Conservation (phyloP, 2,113 vertebrate genomes). For the Hyaena hyaena region DNA sequence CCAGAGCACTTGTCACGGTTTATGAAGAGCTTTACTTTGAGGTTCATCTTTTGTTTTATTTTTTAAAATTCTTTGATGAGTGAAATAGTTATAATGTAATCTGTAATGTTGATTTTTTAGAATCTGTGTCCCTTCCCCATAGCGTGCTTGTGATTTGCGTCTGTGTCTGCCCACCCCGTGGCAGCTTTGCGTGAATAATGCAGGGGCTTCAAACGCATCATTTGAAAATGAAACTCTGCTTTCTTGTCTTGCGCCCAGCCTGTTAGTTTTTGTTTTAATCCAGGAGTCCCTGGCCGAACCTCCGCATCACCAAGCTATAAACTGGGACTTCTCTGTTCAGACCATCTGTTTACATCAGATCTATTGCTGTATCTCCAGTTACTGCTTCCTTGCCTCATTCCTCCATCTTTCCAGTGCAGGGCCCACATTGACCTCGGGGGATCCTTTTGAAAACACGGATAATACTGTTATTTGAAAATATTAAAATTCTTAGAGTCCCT, state of each 20-base stretch:
- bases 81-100: background rate
- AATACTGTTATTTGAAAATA: background rate
- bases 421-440: background rate
- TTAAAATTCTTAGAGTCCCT: background rate
- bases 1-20: background rate
- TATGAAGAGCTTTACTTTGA: background rate
- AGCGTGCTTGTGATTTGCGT: background rate
- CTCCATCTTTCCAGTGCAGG: background rate
- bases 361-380: rapidly evolving
- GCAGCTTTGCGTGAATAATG: background rate
- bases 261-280: background rate
- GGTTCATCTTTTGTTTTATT: background rate
- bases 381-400: background rate
- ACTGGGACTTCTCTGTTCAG: too few species aligned
- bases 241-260: background rate
- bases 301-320: background rate
- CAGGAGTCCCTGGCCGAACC: background rate
- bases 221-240: background rate
- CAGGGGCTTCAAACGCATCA: background rate
- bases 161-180: background rate
- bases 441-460: background rate
- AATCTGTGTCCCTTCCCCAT: background rate
- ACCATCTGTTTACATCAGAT: background rate
- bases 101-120: background rate
- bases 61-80: background rate